Evolutionary conservation across 2,113 vertebrate species (phyloP).

Genomic region (Acrocephalus arundinaceus): DNA sequence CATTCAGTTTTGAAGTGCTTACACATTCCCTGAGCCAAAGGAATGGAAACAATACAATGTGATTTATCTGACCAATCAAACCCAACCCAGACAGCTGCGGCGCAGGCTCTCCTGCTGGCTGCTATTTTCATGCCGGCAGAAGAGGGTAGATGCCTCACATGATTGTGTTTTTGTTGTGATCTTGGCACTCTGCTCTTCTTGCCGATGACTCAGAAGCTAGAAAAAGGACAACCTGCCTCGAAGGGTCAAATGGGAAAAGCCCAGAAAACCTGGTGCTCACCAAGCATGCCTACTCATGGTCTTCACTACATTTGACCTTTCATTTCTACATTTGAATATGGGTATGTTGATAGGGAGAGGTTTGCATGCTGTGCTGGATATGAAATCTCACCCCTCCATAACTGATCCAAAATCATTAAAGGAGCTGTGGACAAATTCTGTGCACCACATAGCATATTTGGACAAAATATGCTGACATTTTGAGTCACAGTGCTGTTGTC

Average conservation of each 20-base stretch:
- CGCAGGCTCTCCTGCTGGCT: slow-evolving; percentile 35
- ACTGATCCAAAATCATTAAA: not conserved
- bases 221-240: not conserved
- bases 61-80: slow-evolving; percentile 69
- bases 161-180: not conserved
- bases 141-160: not conserved
- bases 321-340: not conserved
- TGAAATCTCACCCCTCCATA: not conserved
- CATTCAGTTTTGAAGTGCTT: slow-evolving; percentile 62
- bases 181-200: not conserved
- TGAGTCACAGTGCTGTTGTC: not conserved
- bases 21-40: slow-evolving; percentile 51
- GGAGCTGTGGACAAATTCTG: not conserved
- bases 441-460: not conserved
- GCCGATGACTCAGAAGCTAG: not conserved
- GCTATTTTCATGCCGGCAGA: not conserved
- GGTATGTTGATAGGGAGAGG: not conserved
- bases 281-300: not conserved
- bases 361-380: not conserved
- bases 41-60: slow-evolving; percentile 65
- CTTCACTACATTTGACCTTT: not conserved
- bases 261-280: not conserved
- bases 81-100: slow-evolving; percentile 49
- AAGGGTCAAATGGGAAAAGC: not conserved
- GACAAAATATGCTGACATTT: not conserved